A percentile compares a stretch with the other conserved stretches of the same genome.
Conservation (phyloP, 2,113 vertebrate genomes). For the pig (Sus scrofa) region DNA sequence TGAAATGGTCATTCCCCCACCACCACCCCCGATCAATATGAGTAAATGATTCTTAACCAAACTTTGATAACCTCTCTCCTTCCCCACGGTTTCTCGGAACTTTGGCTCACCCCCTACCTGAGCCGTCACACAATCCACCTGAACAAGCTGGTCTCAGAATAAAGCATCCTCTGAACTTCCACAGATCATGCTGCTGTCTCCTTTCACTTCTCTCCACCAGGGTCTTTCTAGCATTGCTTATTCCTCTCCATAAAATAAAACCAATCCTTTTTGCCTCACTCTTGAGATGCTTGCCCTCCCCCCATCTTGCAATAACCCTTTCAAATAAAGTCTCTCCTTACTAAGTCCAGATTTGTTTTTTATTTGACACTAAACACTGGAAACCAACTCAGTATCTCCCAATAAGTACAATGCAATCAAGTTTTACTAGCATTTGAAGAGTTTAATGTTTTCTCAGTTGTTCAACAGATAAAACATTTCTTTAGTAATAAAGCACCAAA, state of each 20-base stretch:
- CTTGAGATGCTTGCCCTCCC: background rate
- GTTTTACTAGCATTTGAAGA: background rate
- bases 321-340: background rate
- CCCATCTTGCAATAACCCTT: background rate
- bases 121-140: background rate
- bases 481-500: background rate
- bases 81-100: background rate
- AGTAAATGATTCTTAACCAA: slow-evolving; percentile 1
- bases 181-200: background rate
- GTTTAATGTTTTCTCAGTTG: slow-evolving; percentile 53
- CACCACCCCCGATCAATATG: background rate
- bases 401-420: background rate
- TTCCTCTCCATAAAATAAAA: background rate
- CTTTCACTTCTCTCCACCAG: background rate
- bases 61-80: background rate
- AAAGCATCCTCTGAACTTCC: background rate
- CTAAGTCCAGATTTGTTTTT: background rate
- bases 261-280: background rate
- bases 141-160: background rate
- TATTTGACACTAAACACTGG: background rate
- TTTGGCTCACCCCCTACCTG: background rate
- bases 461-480: slow-evolving; percentile 37
- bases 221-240: background rate
- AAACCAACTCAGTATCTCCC: background rate
- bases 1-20: background rate